Percentiles rank a stretch among this genome's conserved stretches.
phyloP scores from a whole-genome alignment of 2,888 invertebrate species.

The Acleris sparsana region DNA sequence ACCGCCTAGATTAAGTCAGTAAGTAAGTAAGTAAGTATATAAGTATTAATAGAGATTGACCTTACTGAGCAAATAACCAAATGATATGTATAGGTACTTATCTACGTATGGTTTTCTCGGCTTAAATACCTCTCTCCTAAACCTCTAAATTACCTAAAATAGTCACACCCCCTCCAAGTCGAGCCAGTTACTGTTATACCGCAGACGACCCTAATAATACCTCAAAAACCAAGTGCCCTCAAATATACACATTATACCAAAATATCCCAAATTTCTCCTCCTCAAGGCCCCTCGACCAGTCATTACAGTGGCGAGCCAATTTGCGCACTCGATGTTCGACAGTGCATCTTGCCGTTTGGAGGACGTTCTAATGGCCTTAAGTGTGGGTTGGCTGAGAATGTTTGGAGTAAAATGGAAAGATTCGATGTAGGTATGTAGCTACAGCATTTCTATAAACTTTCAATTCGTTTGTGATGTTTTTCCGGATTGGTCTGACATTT shows the following conservation, averaged over 20 bases:
- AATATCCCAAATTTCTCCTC: conserved; percentile 5
- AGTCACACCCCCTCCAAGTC: not conserved
- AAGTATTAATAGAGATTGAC: too few species aligned
- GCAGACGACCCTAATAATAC: too few species aligned
- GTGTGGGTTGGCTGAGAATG: conserved; percentile 4
- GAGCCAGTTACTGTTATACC: too few species aligned
- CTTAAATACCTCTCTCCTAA: too few species aligned
- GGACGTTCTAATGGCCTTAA: conserved; percentile 16
- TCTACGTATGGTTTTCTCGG: too few species aligned
- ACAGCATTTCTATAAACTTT: not conserved
- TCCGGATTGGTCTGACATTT: too few species aligned
- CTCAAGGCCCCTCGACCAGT: conserved; percentile 9
- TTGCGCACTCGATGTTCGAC: conserved; percentile 10
- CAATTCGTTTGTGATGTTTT: too few species aligned
- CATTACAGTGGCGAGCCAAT: conserved; percentile 19
- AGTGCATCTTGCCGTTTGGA: conserved; percentile 10
- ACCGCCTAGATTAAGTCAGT: too few species aligned
- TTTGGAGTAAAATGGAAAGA: conserved; percentile 5
- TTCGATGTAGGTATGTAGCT: not conserved
- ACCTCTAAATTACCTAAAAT: too few species aligned
- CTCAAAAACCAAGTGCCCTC: not conserved
- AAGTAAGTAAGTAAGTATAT: too few species aligned
- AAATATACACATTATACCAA: not conserved
- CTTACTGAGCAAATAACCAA: too few species aligned
- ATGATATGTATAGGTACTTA: too few species aligned